A percentile compares a stretch with the other conserved stretches of the same genome.
Conservation (phyloP, 92 coral and sea anemone species). For the Porites rus region DNA sequence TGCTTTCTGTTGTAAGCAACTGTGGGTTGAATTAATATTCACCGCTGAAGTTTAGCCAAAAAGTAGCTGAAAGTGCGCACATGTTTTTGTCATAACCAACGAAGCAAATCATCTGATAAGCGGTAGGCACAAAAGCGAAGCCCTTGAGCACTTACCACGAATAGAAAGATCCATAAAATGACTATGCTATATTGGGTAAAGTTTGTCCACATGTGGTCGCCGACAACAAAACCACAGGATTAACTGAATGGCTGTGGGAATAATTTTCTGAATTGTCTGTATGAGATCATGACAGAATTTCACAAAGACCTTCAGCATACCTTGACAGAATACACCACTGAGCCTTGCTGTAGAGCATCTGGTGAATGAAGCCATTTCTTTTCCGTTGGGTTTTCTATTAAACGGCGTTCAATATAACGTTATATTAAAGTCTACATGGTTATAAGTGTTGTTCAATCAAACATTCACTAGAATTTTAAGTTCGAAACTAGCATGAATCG, state of each 20-base stretch:
- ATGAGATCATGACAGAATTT: background rate
- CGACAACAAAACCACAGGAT: background rate
- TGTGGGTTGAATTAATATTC: background rate
- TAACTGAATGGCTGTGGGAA: background rate
- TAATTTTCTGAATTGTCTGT: background rate
- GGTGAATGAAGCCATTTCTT: constrained; percentile 92
- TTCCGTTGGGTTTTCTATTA: constrained; percentile 49
- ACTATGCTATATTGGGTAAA: background rate
- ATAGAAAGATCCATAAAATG: background rate
- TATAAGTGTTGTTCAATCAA: background rate
- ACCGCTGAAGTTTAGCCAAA: background rate
- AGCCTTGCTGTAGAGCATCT: constrained; percentile 80
- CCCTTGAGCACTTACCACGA: background rate
- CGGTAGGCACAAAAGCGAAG: background rate
- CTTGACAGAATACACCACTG: constrained; percentile 86
- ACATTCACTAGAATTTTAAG: background rate
- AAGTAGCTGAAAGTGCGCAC: background rate
- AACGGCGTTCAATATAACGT: background rate
- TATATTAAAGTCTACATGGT: background rate
- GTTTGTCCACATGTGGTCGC: background rate
- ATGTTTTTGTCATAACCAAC: background rate
- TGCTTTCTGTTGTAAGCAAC: background rate
- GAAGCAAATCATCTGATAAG: background rate
- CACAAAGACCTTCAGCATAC: constrained; percentile 42
- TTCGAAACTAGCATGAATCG: background rate